Evolutionary conservation across 2,113 vertebrate species (phyloP), one percentile per base, ranked within the genome.

Genomic region (Laticauda laticaudata): DNA sequence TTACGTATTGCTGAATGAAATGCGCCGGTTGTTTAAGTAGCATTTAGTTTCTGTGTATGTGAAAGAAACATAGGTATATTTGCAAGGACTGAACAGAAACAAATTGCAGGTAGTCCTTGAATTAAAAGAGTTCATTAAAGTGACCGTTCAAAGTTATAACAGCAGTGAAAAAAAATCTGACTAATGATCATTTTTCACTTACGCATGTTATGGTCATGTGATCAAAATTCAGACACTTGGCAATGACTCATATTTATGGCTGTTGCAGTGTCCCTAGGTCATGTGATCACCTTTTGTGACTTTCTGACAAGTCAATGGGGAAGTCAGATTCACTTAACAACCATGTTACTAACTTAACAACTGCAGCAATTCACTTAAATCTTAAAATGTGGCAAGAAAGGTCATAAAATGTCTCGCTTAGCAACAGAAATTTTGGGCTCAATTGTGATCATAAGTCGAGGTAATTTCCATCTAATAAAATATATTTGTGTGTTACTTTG

Each of bases 1-100:
- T 34, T 89, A 91, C 48, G 51, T 8, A 93, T 92, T 86, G 7
- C 2, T 94, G 95, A 94, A 93, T 90, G 93, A 96, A 96, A 92
- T 48, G 93, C 92, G 94, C 0, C 91, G 29, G 45, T 94, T 29
- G 89, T 87, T 51, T 18, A 2, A 26, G 90, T 93, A 91, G 90
- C n/a, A 95, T 48, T 69, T 64, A 26, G 45, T 54, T 39, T n/a
- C 39, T 21, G 26, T 5, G 21, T 61, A 75, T 14, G 54, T 92
- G 86, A 48, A 75, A 88, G 51, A 64, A 51, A 88, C 86, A 92
- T 64, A n/a, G 39, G 5, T 15, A 56, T 24, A 14, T 24, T 53
- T 89, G 54, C 26, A 45, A 24, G 34, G 89, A 93, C 43, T 3
- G 3, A 92, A 39, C 69, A 81, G 18, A 81, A 39, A 81, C n/a